Evolutionary conservation across 2,113 vertebrate species (phyloP).

Genomic region (Laticauda colubrina): DNA sequence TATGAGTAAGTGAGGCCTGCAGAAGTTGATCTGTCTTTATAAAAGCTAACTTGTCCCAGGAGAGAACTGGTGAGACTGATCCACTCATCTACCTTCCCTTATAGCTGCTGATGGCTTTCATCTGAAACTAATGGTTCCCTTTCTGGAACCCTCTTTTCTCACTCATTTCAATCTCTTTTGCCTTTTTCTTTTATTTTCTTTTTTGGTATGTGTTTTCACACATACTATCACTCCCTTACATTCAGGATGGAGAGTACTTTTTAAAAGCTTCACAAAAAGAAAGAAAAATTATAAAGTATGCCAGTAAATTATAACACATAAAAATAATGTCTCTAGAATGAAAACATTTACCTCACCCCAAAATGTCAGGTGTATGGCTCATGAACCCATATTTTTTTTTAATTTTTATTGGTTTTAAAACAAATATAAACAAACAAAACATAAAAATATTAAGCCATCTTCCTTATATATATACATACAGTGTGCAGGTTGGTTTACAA

Average conservation of each 20-base stretch:
- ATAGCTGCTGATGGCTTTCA: background rate
- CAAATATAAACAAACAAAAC: too few relatives aligned
- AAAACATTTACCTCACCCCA: background rate
- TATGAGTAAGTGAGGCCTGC: background rate
- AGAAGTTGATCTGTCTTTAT: slow-evolving; percentile 34
- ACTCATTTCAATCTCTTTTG: background rate
- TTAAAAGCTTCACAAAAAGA: background rate
- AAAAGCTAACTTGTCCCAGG: slow-evolving; percentile 21
- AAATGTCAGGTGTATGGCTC: background rate
- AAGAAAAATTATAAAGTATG: background rate
- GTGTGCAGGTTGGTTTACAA: too few relatives aligned
- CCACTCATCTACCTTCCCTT: background rate
- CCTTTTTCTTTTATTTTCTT: too few relatives aligned
- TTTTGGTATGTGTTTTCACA: background rate
- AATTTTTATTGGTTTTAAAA: background rate
- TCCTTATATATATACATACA: too few relatives aligned
- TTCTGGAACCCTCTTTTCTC: background rate
- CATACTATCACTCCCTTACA: background rate
- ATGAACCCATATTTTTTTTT: background rate
- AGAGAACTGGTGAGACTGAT: slow-evolving; percentile 15
- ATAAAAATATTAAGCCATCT: too few relatives aligned
- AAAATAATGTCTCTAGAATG: background rate
- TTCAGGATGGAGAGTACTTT: background rate
- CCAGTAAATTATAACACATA: background rate
- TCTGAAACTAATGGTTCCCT: background rate